Evolutionary conservation across 1,140 invertebrate species (phyloP).

Genomic region (Grapholita molesta): DNA sequence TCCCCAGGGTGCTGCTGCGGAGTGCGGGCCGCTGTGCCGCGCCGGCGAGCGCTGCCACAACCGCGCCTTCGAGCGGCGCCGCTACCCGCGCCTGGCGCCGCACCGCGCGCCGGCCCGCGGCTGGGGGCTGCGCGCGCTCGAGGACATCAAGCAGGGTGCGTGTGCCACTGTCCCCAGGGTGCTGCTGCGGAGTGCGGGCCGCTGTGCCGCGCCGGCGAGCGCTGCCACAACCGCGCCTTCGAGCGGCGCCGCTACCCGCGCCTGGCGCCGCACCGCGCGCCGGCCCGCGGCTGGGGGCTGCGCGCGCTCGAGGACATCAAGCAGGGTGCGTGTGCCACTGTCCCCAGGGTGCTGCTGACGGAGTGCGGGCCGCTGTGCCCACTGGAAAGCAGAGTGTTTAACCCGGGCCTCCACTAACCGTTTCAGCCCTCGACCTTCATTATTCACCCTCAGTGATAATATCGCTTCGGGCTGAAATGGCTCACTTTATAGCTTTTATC

Average conservation of each 20-base stretch:
- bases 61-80: too few relatives aligned
- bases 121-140: constrained; percentile 90
- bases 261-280: too few relatives aligned
- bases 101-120: constrained; percentile 70
- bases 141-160: constrained; percentile 86
- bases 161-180: constrained; percentile 29
- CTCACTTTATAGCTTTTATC: too few relatives aligned
- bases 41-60: neutral
- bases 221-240: neutral
- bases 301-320: constrained; percentile 85
- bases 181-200: constrained; percentile 78
- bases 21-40: neutral
- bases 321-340: constrained; percentile 79
- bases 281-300: constrained; percentile 89
- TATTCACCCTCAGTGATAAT: too few relatives aligned
- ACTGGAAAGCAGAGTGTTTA: neutral
- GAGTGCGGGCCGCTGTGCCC: neutral
- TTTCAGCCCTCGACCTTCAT: too few relatives aligned
- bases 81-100: too few relatives aligned
- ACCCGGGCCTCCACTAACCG: too few relatives aligned
- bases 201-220: neutral
- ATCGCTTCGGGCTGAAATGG: too few relatives aligned
- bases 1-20: constrained; percentile 78
- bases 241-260: too few relatives aligned
- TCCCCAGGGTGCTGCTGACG: constrained; percentile 80